phyloP scores from a whole-genome alignment of 2,888 invertebrate species.

The Sialis lutaria region DNA sequence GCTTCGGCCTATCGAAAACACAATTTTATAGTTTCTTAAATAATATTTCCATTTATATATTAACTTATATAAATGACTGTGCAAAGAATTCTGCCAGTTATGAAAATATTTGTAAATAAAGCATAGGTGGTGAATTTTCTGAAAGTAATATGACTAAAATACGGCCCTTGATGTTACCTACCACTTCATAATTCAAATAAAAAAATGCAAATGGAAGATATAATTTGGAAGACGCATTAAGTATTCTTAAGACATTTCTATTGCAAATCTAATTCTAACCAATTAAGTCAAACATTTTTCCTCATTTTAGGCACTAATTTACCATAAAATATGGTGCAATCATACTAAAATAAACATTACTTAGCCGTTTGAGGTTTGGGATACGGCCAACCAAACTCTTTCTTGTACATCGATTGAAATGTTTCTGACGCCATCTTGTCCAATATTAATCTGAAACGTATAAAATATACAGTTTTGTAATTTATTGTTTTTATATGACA shows the following conservation, averaged over 20 bases:
- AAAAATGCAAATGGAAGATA: no score
- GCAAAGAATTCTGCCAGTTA: neutral
- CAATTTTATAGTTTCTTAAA: neutral
- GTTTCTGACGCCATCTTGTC: slow-evolving; percentile 14
- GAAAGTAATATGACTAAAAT: no score
- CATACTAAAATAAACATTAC: no score
- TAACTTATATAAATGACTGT: neutral
- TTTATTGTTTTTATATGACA: no score
- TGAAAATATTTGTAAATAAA: slow-evolving; percentile 2
- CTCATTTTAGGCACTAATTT: slow-evolving; percentile 27
- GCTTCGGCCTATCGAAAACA: slow-evolving; percentile 30
- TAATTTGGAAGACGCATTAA: no score
- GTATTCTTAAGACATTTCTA: no score
- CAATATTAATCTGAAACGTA: no score
- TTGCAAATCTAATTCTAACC: no score
- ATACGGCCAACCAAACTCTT: slow-evolving; percentile 41
- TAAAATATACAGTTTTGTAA: no score
- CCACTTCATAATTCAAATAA: no score
- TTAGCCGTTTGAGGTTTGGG: slow-evolving; percentile 24
- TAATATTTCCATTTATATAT: neutral
- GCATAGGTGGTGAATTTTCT: no score
- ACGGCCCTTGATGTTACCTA: no score
- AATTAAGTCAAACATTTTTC: neutral
- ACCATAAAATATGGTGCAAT: slow-evolving; percentile 16
- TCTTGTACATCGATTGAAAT: slow-evolving; percentile 30